phyloP scores from a whole-genome alignment of 2,113 vertebrate species.

The Taxidea taxus region DNA sequence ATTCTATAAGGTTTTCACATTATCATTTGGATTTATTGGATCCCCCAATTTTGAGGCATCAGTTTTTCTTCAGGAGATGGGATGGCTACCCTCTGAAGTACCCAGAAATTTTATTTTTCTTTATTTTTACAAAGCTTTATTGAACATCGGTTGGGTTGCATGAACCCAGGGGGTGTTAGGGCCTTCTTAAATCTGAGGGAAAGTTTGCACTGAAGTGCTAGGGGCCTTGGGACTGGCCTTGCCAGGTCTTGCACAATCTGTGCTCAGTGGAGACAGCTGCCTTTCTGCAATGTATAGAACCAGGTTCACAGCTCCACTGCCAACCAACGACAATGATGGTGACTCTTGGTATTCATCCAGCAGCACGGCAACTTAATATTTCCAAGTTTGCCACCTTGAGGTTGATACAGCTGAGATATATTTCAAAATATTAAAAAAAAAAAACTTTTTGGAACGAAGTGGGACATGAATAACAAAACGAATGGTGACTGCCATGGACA shows the following conservation, averaged over 20 bases:
- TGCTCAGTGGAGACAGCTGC: neutral
- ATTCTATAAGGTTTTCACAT: neutral
- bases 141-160: neutral
- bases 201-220: neutral
- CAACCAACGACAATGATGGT: neutral
- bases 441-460: neutral
- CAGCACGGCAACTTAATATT: neutral
- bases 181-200: neutral
- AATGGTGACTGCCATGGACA: no score
- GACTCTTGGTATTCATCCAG: neutral
- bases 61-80: neutral
- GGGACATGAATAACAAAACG: neutral
- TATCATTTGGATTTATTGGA: neutral
- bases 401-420: neutral
- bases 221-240: neutral
- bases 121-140: neutral
- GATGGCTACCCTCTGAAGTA: neutral
- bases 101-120: neutral
- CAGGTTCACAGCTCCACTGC: neutral
- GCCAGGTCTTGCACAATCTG: neutral
- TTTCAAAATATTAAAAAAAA: neutral
- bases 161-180: neutral
- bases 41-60: neutral
- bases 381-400: neutral
- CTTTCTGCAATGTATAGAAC: neutral